Evolutionary conservation across 2,888 invertebrate genomes (phyloP).

Genomic region (Pollenia angustigena): DNA sequence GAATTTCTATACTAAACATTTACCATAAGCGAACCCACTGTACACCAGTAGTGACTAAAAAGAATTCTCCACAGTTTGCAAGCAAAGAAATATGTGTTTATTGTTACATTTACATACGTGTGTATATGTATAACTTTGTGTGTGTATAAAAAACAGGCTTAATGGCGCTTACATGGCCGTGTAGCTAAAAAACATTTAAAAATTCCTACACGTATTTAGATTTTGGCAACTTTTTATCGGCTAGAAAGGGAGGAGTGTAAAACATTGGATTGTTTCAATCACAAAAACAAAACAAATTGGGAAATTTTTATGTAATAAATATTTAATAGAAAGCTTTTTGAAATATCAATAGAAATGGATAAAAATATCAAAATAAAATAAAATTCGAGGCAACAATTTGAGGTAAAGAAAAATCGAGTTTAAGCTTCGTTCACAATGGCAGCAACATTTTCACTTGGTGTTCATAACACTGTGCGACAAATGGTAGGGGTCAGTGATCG

Average conservation of each 20-base stretch:
- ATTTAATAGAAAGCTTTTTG: background rate
- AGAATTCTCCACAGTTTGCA: background rate
- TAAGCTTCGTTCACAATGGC: no score
- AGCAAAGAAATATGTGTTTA: background rate
- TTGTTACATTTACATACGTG: background rate
- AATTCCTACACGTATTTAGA: conserved; percentile 64
- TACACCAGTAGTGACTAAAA: background rate
- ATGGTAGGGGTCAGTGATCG: no score
- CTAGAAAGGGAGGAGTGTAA: background rate
- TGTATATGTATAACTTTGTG: background rate
- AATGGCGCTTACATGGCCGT: conserved; percentile 60
- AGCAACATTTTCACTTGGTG: no score
- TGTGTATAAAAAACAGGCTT: conserved; percentile 28
- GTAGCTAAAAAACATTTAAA: conserved; percentile 48
- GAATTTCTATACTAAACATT: no score
- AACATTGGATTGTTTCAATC: conserved; percentile 31
- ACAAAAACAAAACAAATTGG: conserved; percentile 11
- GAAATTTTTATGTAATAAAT: conserved; percentile 1
- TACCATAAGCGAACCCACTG: background rate
- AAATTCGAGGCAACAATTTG: background rate
- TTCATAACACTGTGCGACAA: no score
- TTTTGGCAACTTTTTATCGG: background rate
- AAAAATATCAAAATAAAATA: no score
- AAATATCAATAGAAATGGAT: background rate
- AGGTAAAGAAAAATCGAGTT: no score